Conservation (phyloP, 2,797 vertebrate genomes). For the Todus mexicanus region DNA sequence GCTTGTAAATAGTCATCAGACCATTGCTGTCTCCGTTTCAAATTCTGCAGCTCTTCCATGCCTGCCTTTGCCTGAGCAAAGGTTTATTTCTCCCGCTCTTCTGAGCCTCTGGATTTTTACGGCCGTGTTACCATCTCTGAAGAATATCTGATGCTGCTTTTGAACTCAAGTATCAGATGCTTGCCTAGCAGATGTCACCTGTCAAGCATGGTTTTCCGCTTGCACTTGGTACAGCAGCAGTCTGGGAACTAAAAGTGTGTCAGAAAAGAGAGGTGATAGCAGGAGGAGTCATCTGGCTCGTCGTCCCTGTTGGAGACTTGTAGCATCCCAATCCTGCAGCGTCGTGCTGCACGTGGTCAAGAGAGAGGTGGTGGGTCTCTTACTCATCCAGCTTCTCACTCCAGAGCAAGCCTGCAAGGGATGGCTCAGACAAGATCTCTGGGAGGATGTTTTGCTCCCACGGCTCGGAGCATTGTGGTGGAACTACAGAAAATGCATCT, state of each 20-base stretch:
- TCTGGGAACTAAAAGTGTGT: background rate
- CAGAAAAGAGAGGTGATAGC: background rate
- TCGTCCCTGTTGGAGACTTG: background rate
- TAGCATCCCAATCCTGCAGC: background rate
- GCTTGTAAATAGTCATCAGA: background rate
- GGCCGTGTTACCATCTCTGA: background rate
- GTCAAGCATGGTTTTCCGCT: background rate
- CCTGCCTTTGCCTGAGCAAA: background rate
- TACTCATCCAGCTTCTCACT: background rate
- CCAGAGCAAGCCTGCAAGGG: background rate
- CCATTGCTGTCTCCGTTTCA: background rate
- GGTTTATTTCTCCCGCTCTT: background rate
- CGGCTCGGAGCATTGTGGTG: background rate
- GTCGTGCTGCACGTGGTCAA: rapidly evolving
- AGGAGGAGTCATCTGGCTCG: background rate
- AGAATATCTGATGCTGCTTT: background rate
- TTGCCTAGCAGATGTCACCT: background rate
- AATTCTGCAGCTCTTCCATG: background rate
- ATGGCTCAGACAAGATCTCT: background rate
- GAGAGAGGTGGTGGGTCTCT: background rate
- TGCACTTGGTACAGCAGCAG: background rate
- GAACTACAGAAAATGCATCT: background rate
- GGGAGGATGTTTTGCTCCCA: background rate
- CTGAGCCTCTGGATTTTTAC: background rate
- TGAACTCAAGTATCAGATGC: background rate